Percentiles rank a stretch among this genome's conserved stretches.
These are phyloP conservation scores for Mythimna ferrago DNA, from an alignment of 2,888 invertebrate species.

Conservation along the genomic window DNA sequence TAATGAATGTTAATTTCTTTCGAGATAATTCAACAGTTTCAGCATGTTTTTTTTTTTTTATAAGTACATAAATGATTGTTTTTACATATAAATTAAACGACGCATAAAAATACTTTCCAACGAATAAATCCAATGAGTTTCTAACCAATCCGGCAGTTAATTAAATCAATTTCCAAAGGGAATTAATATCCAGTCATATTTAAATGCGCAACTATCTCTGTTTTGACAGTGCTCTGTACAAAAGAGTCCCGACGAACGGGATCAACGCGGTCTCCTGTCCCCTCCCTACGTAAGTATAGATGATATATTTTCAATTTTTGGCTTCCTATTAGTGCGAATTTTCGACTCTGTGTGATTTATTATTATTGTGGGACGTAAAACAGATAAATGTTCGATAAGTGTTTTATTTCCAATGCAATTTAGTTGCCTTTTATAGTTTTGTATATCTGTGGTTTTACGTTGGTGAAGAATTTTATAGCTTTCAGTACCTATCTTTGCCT, in stretches of 20 bases:
- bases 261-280: conserved; percentile 74
- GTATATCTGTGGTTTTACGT: background rate
- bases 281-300: conserved; percentile 78
- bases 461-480: background rate
- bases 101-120: background rate
- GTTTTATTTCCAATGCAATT: conserved; percentile 40
- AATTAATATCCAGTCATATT: conserved; percentile 74
- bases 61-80: too few species aligned
- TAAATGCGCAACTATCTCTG: conserved; percentile 81
- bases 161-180: conserved; percentile 73
- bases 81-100: background rate
- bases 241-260: conserved; percentile 74
- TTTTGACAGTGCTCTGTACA: conserved; percentile 84
- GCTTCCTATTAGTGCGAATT: conserved; percentile 79
- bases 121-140: conserved; percentile 39
- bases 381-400: conserved; percentile 52
- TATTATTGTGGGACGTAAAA: conserved; percentile 47
- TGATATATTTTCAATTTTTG: conserved; percentile 90
- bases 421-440: conserved; percentile 7
- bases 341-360: conserved; percentile 82
- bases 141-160: conserved; percentile 60
- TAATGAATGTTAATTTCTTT: conserved; percentile 1
- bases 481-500: background rate
- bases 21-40: background rate
- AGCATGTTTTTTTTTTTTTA: background rate